Evolutionary conservation across 2,888 invertebrate species (phyloP), one percentile per base, ranked within the genome.

Genomic region (Leucoma salicis): DNA sequence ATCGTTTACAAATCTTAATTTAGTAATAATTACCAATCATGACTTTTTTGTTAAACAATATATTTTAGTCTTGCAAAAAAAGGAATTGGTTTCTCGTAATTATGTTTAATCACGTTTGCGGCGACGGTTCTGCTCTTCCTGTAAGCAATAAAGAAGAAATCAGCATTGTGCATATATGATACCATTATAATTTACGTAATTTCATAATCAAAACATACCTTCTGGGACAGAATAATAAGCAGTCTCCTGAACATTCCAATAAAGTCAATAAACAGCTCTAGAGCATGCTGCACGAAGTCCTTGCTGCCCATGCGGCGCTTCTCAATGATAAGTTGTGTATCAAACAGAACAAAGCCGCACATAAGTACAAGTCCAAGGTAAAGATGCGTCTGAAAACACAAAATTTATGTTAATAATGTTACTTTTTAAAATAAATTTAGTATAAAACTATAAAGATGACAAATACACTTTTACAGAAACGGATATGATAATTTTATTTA

Each of bases 281-380:
- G 91, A 10, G 97, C 94, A 82, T 99, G 98, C 79, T 93, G 92
- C 56, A 99, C 94, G 78, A 96, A 98, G 87, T 99, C 99, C 77
- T 95, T 95, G 90, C 93, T 97, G 47, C 99, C 98, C 83, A 92
- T 91, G 52, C 96, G 93, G 60, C 94, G 93, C 80, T 98, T 98
- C 83, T 98, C 98, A 66, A 99, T 94, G 60, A 99, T 98, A 57
- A 96, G 89, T 87, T 99, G 99, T n/a, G 99, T 99, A 82, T 99
- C 99, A 71, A 96, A 99, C 53, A 99, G 91, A 10, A 99, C 94
- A 83, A 99, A 99, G 43, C 95, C 97, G 74, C 97, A 98, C 95
- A 99, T 97, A 31, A 97, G 91, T 59, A 94, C 90, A 38, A 99
- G 91, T 49, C 98, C 98, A 57, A 96, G 80, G 78, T 99, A 98